Evolutionary conservation across 1,140 invertebrate genomes (phyloP), one percentile per base, ranked within the genome.

Genomic region (Acromyrmex heyeri): DNA sequence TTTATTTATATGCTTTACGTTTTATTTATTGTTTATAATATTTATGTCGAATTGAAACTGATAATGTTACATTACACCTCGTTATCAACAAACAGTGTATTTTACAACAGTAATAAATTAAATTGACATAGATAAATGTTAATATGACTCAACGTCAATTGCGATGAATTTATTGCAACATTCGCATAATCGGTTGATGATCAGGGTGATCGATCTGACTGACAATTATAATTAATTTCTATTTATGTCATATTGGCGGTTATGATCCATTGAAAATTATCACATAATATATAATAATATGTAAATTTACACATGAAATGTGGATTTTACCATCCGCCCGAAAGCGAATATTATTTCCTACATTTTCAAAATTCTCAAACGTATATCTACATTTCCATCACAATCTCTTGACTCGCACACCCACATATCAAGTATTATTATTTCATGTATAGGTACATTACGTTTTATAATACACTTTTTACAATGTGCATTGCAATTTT

Each of bases 211-310:
- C 27, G 44, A 79, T 79, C 48, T 6, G 27, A 50, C 70, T 59
- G 67, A 73, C 67, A 73, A 82, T 82, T 59, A 24, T 38, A 59
- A 82, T 73, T 59, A 82, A 72, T 82, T 61, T 82, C 79, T 61
- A 59, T 44, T 48, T 21, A 27, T 18, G 67, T 48, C 18, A 59
- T 18, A 82, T 30, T 16, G 55, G 14, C 34, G 53, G 21, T 53
- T 14, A 27, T 8, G 10, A 6, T 55, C 8, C 4, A 72, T 82
- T 48, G 34, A 72, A 73, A 61, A 72, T 57, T 72, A 82, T 82
- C 69, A 72, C 24, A 30, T 82, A 72, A 72, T 82, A 57, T n/a
- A 34, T n/a, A 57, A 70, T 82, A 72, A 72, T 82, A 57, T 14
- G 53, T n/a, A 57, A 70, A 82, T 82, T 82, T 82, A 73, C 38